Evolutionary conservation across 2,888 invertebrate species (phyloP), one percentile per base, ranked within the genome.

Genomic region (Pteria penguin): DNA sequence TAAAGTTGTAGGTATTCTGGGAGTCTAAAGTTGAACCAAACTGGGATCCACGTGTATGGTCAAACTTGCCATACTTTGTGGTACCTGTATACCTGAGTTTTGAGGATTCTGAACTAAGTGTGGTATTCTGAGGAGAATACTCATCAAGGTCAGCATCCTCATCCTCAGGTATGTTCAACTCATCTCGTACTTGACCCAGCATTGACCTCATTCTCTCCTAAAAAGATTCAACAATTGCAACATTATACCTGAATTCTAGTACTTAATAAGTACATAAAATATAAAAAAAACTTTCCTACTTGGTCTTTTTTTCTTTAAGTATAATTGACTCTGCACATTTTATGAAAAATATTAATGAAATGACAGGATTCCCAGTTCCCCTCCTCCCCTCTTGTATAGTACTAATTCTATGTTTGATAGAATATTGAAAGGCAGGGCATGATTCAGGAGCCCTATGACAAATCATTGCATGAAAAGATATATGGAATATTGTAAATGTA

Each of bases 1-100:
- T 81, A 52, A 85, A 81, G 54, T 80, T 80, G 55, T 83, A 85
- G 1, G 82, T 83, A 60, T 85, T 83, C 18, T 78, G 79, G 5
- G 85, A 85, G 54, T 80, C 80, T 33, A 75, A 54, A n/a, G 78
- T 75, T n/a, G 83, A 66, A 26, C 62, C 72, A 60, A 76, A 76
- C 36, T 68, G 55, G 33, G 68, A 68, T n/a, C 29, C 57, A 18
- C 58, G 60, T 11, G 58, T 60, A 26, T 70, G 70, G 18, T 70
- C 70, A 60, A 61, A 70, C 22, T 29, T 60, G 14, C 24, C 36
- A 2, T 36, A 27, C 14, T 26, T 52, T 36, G 36, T 32, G 8
- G 45, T n/a, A 2, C 45, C n/a, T 52, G 36, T 70, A 52, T 60
- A 60, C 4, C 36, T 32, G 14, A 58, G 61, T 22, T 52, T 62